Conservation (phyloP, 2,797 vertebrate species). For the Cetoscarus ocellatus region DNA sequence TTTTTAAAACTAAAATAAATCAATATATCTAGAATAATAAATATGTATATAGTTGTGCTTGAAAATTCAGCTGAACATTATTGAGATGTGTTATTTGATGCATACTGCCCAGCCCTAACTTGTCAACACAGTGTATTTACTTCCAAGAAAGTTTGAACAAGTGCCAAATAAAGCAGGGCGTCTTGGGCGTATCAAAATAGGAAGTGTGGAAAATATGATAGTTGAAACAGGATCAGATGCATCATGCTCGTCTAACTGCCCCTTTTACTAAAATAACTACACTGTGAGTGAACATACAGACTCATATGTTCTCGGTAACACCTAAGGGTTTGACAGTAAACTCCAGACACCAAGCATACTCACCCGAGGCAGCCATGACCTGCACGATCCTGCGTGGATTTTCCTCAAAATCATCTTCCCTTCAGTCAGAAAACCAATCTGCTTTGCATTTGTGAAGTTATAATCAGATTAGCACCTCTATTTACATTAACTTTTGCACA, state of each 20-base stretch:
- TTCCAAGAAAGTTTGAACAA: constrained; percentile 26
- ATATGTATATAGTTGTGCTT: no score
- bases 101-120: not conserved
- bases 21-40: no score
- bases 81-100: no score
- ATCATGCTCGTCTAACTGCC: not conserved
- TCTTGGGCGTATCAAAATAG: constrained; percentile 32
- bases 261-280: not conserved
- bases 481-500: constrained; percentile 8
- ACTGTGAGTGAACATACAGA: no score
- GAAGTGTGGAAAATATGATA: constrained; percentile 30
- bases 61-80: no score
- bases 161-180: constrained; percentile 15
- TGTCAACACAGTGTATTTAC: constrained; percentile 7
- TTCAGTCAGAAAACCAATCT: not conserved
- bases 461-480: not conserved
- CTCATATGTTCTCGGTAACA: not conserved
- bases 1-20: no score
- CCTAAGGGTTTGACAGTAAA: not conserved
- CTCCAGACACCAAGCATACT: constrained; percentile 35
- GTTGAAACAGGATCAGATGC: constrained; percentile 10
- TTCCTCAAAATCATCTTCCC: constrained; percentile 78
- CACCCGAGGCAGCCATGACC: constrained; percentile 73
- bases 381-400: constrained; percentile 60
- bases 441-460: constrained; percentile 19